phyloP scores from a whole-genome alignment of 2,888 invertebrate genomes.

The Synergus laeviventris region DNA sequence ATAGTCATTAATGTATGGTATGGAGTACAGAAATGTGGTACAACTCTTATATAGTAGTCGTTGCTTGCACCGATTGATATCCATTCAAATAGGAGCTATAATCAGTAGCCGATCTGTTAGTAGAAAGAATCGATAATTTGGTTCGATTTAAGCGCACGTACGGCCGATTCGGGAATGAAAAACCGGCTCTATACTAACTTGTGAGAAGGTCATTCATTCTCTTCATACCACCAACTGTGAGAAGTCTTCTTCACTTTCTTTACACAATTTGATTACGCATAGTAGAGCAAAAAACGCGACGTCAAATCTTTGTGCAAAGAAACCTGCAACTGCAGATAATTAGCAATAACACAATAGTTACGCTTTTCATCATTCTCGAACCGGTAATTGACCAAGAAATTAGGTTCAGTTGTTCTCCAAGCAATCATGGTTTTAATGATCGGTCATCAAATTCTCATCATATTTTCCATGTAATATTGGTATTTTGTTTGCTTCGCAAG shows the following conservation, averaged over 20 bases:
- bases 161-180: conserved; percentile 51
- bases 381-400: conserved; percentile 19
- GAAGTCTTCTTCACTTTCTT: conserved; percentile 52
- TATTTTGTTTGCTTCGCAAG: not conserved
- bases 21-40: not conserved
- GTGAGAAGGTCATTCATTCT: conserved; percentile 53
- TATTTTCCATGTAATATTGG: too few species aligned
- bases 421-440: not conserved
- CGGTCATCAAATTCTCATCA: conserved; percentile 5
- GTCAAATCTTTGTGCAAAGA: conserved; percentile 12
- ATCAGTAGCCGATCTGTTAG: too few species aligned
- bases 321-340: conserved; percentile 10
- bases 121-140: not conserved
- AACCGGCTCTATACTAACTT: conserved; percentile 55
- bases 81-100: conserved; percentile 33
- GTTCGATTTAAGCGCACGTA: conserved; percentile 49
- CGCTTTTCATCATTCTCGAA: not conserved
- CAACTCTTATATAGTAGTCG: not conserved
- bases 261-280: conserved; percentile 1
- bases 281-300: not conserved
- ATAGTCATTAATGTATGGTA: not conserved
- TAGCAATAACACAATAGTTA: conserved; percentile 22
- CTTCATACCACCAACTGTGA: conserved; percentile 45
- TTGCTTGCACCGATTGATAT: not conserved
- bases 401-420: not conserved